Evolutionary conservation across 2,888 invertebrate genomes (phyloP), one percentile per base, ranked within the genome.

Genomic region (Leucophenga montana): DNA sequence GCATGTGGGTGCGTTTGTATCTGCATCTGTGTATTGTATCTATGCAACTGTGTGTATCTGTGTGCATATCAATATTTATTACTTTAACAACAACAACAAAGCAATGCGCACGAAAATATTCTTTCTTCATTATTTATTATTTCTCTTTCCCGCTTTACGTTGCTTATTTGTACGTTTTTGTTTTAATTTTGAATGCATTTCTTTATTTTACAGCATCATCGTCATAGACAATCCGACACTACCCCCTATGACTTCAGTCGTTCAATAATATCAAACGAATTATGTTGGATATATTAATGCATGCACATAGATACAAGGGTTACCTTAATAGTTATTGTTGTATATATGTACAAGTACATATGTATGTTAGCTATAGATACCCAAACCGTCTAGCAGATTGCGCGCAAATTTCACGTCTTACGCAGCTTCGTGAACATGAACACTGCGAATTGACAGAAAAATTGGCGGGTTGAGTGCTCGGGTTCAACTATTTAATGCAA

Each of bases 1-100:
- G 57, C 14, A 33, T 59, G 59, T 59, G 59, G 59, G 59, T 59
- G 59, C 46, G 67, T 66, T 48, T 67, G 67, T 9, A 18, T 68
- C 18, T n/a, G n/a, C n/a, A n/a, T n/a, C n/a, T n/a, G n/a, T n/a
- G n/a, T n/a, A n/a, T n/a, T n/a, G n/a, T n/a, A 59, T 33, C 31
- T 66, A 57, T 67, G 48, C 16, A 53, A 72, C 16, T 14, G 54
- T 64, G 56, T 59, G 11, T 56, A 14, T 66, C 18, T 61, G n/a
- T 71, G 18, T 72, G 70, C 74, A 82, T 82, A 84, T 84, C 84
- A 82, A 82, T 82, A 82, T 82, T 82, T 82, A 82, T 82, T 81
- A 77, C 83, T 79, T 69, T 76, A 62, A 22, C 66, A 65, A 64
- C 66, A 65, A 64, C 50, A 68, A 68, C 61, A 69, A 61, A 16